A percentile compares a stretch with the other conserved stretches of the same genome.
These are phyloP conservation scores for Alexandromys fortis DNA, from an alignment of 2,113 vertebrate genomes.

Conservation along the genomic window DNA sequence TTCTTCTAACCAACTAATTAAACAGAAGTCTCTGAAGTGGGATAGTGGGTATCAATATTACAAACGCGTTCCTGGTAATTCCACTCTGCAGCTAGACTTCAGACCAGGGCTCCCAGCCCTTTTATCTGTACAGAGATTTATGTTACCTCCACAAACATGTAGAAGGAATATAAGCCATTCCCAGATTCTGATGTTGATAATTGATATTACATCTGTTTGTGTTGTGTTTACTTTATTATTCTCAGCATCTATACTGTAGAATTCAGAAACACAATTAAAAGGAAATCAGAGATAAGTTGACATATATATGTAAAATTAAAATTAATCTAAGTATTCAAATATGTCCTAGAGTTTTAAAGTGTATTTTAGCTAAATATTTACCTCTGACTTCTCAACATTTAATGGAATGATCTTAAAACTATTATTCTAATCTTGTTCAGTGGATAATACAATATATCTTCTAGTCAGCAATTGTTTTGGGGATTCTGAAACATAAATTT, in stretches of 20 bases:
- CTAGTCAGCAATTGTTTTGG: background rate
- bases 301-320: slow-evolving; percentile 25
- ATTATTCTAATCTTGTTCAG: slow-evolving; percentile 12
- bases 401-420: background rate
- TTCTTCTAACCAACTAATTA: background rate
- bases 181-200: background rate
- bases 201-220: background rate
- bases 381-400: background rate
- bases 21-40: background rate
- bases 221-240: background rate
- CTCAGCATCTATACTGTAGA: background rate
- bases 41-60: background rate
- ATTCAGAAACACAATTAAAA: background rate
- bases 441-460: background rate
- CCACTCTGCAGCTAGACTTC: background rate
- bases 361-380: background rate
- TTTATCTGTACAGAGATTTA: background rate
- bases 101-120: background rate
- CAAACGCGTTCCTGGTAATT: background rate
- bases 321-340: background rate
- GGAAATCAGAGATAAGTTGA: background rate
- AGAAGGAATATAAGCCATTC: background rate
- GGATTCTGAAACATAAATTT: background rate
- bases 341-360: background rate
- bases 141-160: background rate